Evolutionary conservation across 2,888 invertebrate genomes (phyloP), one percentile per base, ranked within the genome.

Genomic region (Pecten maximus): DNA sequence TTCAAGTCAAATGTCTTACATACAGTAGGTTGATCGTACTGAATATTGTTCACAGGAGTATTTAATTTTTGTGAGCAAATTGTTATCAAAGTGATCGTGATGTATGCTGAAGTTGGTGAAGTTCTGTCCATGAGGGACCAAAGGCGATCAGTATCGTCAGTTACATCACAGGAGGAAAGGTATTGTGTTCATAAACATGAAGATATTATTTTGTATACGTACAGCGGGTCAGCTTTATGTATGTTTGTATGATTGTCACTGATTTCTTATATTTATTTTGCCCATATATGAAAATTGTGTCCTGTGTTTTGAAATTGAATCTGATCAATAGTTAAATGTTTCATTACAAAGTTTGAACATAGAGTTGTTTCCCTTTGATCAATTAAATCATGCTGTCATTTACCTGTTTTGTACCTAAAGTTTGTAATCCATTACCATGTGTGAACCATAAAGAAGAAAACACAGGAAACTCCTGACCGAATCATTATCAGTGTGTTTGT

Each of bases 291-390:
- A n/a, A n/a, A n/a, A n/a, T n/a, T n/a, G n/a, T n/a, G n/a, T n/a
- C n/a, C n/a, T n/a, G n/a, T n/a, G n/a, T n/a, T n/a, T n/a, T n/a
- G n/a, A n/a, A n/a, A n/a, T n/a, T n/a, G n/a, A n/a, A n/a, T n/a
- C n/a, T n/a, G n/a, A n/a, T n/a, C n/a, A n/a, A n/a, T n/a, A n/a
- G n/a, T n/a, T n/a, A n/a, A n/a, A n/a, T n/a, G n/a, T n/a, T n/a
- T n/a, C n/a, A n/a, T 44, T 44, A 44, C 19, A n/a, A 54, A 23
- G 3, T 54, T 3, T 54, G 54, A 19, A n/a, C n/a, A 12, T 44
- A 74, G 74, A 74, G 74, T 74, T 74, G 28, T 74, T 74, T 74
- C 74, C 74, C 74, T 74, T 74, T 35, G 74, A 74, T 35, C 74
- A 74, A 74, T 74, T 10, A 8, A 28, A 3, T 28, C 2, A 16